A percentile compares a stretch with the other conserved stretches of the same genome.
Evolutionary conservation across 53 echinoderm and acorn worm genomes (phyloP).

Genomic region (Patiria pectinifera): DNA sequence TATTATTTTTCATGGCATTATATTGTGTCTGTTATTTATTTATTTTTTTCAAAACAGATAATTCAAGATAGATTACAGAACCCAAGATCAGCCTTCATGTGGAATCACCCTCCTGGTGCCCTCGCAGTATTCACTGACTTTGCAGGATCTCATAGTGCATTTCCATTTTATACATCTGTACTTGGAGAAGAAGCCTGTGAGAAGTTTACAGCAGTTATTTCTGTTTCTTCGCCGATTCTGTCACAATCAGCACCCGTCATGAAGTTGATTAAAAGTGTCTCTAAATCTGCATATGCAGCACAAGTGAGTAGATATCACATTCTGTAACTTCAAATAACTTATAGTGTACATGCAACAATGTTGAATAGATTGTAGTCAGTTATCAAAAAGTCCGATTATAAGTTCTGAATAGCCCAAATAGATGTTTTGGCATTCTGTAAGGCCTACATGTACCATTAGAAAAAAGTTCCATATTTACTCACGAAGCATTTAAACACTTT

Average conservation of each 20-base stretch:
- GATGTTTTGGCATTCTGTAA: too few relatives aligned
- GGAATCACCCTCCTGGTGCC: slow-evolving; percentile 95
- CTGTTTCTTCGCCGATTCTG: slow-evolving; percentile 79
- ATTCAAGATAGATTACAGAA: slow-evolving; percentile 87
- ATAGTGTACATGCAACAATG: too few relatives aligned
- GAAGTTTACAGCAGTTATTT: slow-evolving; percentile 93
- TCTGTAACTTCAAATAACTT: not conserved
- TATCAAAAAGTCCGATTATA: too few relatives aligned
- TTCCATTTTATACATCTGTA: slow-evolving; percentile 83
- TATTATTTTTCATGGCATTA: not conserved
- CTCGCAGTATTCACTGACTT: slow-evolving; percentile 77
- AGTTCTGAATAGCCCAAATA: too few relatives aligned
- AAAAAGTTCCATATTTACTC: too few relatives aligned
- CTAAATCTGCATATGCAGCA: slow-evolving; percentile 86
- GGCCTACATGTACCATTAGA: too few relatives aligned
- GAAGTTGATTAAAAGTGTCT: slow-evolving; percentile 86
- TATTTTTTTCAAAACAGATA: slow-evolving; percentile 67
- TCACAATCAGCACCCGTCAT: slow-evolving; percentile 93
- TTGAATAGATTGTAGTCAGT: too few relatives aligned
- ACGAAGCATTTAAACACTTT: too few relatives aligned
- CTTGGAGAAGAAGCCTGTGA: slow-evolving; percentile 65
- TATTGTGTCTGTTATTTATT: not conserved
- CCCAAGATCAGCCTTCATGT: slow-evolving; percentile 80
- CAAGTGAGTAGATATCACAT: slow-evolving; percentile 65
- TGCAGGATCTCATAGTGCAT: slow-evolving; percentile 75